Conservation (phyloP, 2,113 vertebrate species). For the Rhineura floridana region DNA sequence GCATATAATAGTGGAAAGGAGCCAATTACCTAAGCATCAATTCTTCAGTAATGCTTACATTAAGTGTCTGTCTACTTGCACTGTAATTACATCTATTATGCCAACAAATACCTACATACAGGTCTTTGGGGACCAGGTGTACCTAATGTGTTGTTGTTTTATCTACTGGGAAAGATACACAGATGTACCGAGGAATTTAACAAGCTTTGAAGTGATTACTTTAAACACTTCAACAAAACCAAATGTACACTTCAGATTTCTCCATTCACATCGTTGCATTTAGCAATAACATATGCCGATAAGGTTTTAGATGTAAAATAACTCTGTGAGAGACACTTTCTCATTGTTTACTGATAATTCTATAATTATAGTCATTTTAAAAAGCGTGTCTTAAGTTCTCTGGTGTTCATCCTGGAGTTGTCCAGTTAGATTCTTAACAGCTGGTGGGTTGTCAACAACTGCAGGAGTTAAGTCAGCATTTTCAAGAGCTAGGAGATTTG, state of each 20-base stretch:
- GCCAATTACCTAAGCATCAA: slow-evolving; percentile 31
- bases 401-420: neutral
- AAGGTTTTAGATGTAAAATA: slow-evolving; percentile 24
- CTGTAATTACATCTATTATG: slow-evolving; percentile 41
- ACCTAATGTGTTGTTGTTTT: slow-evolving; percentile 47
- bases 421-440: neutral
- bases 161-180: slow-evolving; percentile 31
- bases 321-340: neutral
- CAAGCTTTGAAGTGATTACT: slow-evolving; percentile 47
- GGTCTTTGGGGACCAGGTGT: slow-evolving; percentile 41
- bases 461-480: neutral
- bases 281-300: slow-evolving; percentile 1
- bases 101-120: slow-evolving; percentile 26
- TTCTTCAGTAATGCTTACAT: slow-evolving; percentile 66
- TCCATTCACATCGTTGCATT: slow-evolving; percentile 30
- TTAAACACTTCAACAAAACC: slow-evolving; percentile 21
- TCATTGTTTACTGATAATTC: slow-evolving; percentile 17
- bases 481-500: neutral
- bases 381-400: slow-evolving; percentile 17
- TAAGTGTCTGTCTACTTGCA: slow-evolving; percentile 47
- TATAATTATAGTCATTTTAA: slow-evolving; percentile 31
- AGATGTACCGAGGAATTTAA: slow-evolving; percentile 42
- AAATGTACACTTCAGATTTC: neutral
- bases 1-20: slow-evolving; percentile 47
- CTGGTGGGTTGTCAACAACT: neutral